Evolutionary conservation across 2,888 invertebrate genomes (phyloP).

Genomic region (Pachycephus smyrnensis): DNA sequence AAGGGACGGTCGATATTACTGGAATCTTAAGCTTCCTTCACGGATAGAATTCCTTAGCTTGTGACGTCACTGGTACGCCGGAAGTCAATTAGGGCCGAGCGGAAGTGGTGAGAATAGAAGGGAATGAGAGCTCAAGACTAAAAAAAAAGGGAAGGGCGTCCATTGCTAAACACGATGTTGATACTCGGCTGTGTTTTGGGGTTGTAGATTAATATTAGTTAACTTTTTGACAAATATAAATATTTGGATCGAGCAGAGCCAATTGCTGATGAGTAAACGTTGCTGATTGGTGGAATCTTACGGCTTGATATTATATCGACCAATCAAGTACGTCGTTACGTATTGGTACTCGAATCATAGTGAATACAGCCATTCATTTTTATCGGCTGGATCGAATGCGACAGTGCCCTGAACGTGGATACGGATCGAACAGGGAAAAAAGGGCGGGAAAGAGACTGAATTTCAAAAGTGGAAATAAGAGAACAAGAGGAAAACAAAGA

Average conservation of each 20-base stretch:
- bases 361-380: neutral
- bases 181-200: too few species aligned
- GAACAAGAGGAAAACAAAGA: neutral
- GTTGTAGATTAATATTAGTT: neutral
- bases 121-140: too few species aligned
- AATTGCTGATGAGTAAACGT: neutral
- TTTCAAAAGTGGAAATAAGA: neutral
- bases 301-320: neutral
- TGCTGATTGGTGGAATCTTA: neutral
- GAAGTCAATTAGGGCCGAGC: slow-evolving; percentile 44
- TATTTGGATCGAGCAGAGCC: neutral
- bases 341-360: neutral
- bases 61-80: slow-evolving; percentile 31
- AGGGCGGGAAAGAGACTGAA: neutral
- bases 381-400: neutral
- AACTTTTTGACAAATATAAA: neutral
- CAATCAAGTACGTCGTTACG: neutral
- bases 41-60: neutral
- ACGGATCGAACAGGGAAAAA: neutral
- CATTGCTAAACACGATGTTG: too few species aligned
- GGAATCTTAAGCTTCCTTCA: neutral
- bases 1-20: slow-evolving; percentile 3
- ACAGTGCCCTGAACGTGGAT: neutral
- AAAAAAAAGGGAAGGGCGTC: too few species aligned
- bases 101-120: slow-evolving; percentile 27